A percentile compares a stretch with the other conserved stretches of the same genome.
Conservation (phyloP, 2,888 invertebrate genomes). For the Anthoptus insignis region DNA sequence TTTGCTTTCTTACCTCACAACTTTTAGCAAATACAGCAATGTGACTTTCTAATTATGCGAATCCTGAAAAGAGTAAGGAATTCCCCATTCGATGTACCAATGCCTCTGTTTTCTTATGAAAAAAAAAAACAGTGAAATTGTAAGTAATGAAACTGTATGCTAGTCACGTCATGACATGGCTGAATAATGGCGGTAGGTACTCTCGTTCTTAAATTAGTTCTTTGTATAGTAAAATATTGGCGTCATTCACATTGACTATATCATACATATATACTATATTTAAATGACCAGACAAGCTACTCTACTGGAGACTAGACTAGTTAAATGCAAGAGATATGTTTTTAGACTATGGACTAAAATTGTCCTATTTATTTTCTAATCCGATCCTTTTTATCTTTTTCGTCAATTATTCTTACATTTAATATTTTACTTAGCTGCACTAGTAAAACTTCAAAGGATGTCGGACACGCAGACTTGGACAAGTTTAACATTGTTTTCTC, state of each 20-base stretch:
- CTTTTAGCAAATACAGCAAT: slow-evolving; percentile 77
- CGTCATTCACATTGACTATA: background rate
- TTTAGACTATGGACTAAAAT: background rate
- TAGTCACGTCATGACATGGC: slow-evolving; percentile 13
- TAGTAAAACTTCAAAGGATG: background rate
- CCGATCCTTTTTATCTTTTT: background rate
- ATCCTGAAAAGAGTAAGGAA: slow-evolving; percentile 71
- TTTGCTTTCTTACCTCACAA: slow-evolving; percentile 62
- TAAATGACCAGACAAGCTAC: slow-evolving; percentile 9
- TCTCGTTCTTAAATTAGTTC: background rate
- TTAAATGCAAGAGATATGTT: slow-evolving; percentile 7
- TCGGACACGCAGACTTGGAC: background rate
- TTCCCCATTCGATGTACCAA: slow-evolving; percentile 41
- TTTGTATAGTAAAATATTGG: background rate
- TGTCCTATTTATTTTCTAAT: background rate
- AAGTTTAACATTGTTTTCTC: background rate
- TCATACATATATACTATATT: background rate
- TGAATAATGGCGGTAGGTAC: slow-evolving; percentile 2
- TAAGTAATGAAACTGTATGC: slow-evolving; percentile 26
- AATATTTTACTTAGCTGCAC: slow-evolving; percentile 10
- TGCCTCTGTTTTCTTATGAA: slow-evolving; percentile 40
- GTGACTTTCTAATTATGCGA: slow-evolving; percentile 79
- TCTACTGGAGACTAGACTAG: slow-evolving; percentile 3
- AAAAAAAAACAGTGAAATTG: slow-evolving; percentile 5
- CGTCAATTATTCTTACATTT: background rate